Evolutionary conservation across 2,888 invertebrate species (phyloP).

Genomic region (Adineta ricciae): DNA sequence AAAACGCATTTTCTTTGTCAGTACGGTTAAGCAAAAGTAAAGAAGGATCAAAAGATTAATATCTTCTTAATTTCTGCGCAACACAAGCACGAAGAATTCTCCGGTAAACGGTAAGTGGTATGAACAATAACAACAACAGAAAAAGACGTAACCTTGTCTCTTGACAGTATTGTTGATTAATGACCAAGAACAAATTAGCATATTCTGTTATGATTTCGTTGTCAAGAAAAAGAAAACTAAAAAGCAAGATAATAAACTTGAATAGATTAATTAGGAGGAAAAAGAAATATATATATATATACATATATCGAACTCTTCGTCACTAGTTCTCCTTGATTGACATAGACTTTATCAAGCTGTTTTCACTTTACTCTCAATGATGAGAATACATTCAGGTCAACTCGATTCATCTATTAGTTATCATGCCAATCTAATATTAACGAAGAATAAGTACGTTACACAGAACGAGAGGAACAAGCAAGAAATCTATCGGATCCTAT

Average conservation of each 20-base stretch:
- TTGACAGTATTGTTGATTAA: background rate
- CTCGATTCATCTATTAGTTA: background rate
- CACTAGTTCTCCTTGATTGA: background rate
- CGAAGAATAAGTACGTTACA: background rate
- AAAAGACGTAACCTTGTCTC: background rate
- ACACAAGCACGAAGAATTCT: background rate
- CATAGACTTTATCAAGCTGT: background rate
- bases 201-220: no score
- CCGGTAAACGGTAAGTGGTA: background rate
- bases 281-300: background rate
- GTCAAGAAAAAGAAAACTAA: background rate
- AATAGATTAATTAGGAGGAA: background rate
- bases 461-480: background rate
- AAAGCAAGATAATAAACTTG: background rate
- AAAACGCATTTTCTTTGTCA: background rate
- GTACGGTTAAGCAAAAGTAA: background rate
- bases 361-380: background rate
- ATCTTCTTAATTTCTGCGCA: background rate
- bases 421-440: background rate
- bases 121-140: background rate
- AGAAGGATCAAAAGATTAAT: background rate
- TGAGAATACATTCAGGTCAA: background rate
- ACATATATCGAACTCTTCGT: background rate
- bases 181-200: no score
- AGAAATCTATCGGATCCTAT: background rate